Evolutionary conservation across 2,888 invertebrate genomes (phyloP), one percentile per base, ranked within the genome.

Genomic region (Coenonympha arcania): DNA sequence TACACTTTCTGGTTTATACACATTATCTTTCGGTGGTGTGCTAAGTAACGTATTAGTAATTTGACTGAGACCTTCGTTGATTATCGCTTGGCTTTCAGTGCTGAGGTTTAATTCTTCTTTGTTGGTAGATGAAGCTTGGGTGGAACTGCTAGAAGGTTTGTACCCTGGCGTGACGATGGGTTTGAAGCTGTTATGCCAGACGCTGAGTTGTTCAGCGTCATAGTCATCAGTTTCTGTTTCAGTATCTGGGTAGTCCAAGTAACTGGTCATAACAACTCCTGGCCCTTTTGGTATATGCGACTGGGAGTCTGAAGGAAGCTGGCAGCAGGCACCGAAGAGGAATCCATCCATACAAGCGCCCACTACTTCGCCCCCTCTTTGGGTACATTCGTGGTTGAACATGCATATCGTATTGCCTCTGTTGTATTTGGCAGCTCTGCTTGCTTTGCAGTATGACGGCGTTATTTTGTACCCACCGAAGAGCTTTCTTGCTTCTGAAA

Each of bases 321-420:
- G 92, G 68, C 96, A 96, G 74, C 96, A 96, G 0, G 96, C 94
- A 1, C 96, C 96, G 65, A 95, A 95, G n/a, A 95, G 88, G 71
- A 95, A 95, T 0, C 96, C 95, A 66, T 96, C 95, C 92, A 95
- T 94, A 68, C 96, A 96, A 0, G 95, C 92, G 0, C 95, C 95
- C 0, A 96, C 93, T 0, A 59, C 95, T 69, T 92, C 90, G 0
- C 96, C 96, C 0, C 90, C 90, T 55, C 93, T 86, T 61, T 92
- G 91, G 1, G 88, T 87, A 70, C 96, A 96, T 71, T 96, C 95
- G 67, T 95, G 94, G 79, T 96, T 95, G 86, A 96, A 96, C 96
- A 96, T 96, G 78, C 96, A 96, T 66, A 95, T 91, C 30, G 92
- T 93, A 31, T 91, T 91, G 1, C 92, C 92, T 61, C 88, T 85